These are phyloP conservation scores for Apis dorsata DNA, from an alignment of 1,140 invertebrate genomes.

Conservation along the genomic window DNA sequence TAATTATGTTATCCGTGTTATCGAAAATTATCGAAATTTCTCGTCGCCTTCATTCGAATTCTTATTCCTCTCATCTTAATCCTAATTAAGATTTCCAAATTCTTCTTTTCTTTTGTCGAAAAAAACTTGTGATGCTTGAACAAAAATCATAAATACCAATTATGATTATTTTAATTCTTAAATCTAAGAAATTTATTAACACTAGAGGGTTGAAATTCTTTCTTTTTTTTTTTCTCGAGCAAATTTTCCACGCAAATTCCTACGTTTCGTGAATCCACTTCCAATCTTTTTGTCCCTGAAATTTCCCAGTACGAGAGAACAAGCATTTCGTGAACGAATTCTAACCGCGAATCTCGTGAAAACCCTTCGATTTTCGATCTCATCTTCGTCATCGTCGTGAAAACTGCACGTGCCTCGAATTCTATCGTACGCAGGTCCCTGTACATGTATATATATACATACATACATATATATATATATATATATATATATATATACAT, in stretches of 20 bases:
- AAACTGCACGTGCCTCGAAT: constrained; percentile 57
- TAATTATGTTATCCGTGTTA: too few relatives aligned
- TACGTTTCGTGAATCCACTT: neutral
- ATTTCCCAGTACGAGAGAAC: neutral
- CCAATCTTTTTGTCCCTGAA: neutral
- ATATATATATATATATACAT: constrained; percentile 8
- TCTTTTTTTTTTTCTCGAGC: neutral
- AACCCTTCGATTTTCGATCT: constrained; percentile 15
- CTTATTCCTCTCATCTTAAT: neutral
- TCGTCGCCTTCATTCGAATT: too few relatives aligned
- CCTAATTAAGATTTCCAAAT: neutral
- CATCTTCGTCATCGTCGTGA: constrained; percentile 31
- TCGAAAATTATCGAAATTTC: too few relatives aligned
- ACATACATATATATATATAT: neutral
- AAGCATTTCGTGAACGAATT: neutral
- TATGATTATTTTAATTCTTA: too few relatives aligned
- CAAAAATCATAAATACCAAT: too few relatives aligned
- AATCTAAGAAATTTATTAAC: too few relatives aligned
- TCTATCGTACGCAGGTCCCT: constrained; percentile 41
- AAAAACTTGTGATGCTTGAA: neutral
- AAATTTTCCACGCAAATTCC: neutral
- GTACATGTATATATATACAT: neutral
- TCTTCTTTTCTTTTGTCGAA: neutral
- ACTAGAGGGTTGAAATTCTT: neutral
- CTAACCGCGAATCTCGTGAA: neutral